phyloP scores from a whole-genome alignment of 1,140 invertebrate species.

The Formica exsecta region DNA sequence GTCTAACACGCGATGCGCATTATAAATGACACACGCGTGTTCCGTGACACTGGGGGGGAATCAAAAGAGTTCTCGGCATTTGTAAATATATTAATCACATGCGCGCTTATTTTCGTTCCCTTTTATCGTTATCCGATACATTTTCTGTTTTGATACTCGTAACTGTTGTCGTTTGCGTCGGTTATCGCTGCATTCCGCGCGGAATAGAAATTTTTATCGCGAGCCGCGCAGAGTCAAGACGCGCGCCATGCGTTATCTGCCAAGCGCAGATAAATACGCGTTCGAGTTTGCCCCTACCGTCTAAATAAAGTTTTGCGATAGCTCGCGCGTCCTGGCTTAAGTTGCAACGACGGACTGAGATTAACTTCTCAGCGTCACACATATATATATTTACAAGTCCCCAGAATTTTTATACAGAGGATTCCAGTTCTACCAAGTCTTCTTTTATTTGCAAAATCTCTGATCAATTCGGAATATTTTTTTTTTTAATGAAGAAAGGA shows the following conservation, averaged over 20 bases:
- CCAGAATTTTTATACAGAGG: background rate
- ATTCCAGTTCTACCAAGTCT: background rate
- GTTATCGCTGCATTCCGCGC: conserved; percentile 35
- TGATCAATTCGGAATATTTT: background rate
- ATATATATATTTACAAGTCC: conserved; percentile 24
- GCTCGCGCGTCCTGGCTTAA: conserved; percentile 18
- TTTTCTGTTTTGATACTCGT: conserved; percentile 39
- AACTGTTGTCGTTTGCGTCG: conserved; percentile 3
- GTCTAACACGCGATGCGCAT: background rate
- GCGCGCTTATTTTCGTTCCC: background rate
- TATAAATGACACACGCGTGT: background rate
- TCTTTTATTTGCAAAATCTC: background rate
- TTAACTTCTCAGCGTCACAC: conserved; percentile 10
- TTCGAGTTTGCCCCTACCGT: conserved; percentile 32
- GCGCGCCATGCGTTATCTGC: conserved; percentile 54
- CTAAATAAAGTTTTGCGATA: conserved; percentile 57
- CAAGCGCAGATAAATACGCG: conserved; percentile 36
- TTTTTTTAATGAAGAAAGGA: background rate
- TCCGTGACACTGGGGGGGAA: background rate
- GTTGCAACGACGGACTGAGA: conserved; percentile 29
- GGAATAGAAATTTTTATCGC: conserved; percentile 64
- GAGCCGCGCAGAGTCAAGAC: conserved; percentile 6
- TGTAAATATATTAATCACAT: conserved; percentile 29
- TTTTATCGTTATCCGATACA: conserved; percentile 50
- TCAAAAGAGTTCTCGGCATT: conserved; percentile 19